Evolutionary conservation across 2,797 vertebrate species (phyloP).

Genomic region (Spondyliosoma cantharus): DNA sequence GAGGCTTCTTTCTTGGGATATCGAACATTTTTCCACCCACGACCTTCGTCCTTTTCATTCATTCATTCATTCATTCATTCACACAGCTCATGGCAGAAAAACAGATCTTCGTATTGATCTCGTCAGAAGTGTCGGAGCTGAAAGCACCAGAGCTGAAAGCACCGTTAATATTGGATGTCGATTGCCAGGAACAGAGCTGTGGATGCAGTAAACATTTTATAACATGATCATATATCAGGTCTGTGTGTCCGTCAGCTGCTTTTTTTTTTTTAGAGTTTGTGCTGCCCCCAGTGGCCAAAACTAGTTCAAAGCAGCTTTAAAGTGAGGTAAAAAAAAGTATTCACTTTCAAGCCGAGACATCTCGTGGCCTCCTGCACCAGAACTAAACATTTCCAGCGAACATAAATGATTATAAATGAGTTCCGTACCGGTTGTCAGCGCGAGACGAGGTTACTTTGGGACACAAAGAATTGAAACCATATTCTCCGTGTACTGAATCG

Average conservation of each 20-base stretch:
- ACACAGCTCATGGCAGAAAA: no score
- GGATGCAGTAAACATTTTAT: neutral
- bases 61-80: no score
- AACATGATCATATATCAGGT: neutral
- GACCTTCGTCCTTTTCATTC: no score
- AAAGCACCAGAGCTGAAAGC: neutral
- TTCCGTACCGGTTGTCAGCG: neutral
- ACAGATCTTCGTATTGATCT: no score
- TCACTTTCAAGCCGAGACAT: neutral
- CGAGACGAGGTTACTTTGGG: neutral
- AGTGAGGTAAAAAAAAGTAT: neutral
- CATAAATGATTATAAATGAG: neutral
- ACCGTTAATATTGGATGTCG: neutral
- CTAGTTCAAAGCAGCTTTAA: neutral
- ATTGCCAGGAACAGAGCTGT: neutral
- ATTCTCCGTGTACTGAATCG: neutral
- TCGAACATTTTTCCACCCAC: no score
- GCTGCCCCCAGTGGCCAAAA: neutral
- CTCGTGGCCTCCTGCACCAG: neutral
- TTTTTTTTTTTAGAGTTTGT: neutral
- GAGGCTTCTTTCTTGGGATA: no score
- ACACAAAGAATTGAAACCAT: neutral
- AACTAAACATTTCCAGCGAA: slow-evolving; percentile 4
- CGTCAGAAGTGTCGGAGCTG: no score
- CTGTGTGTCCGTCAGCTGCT: neutral